Conservation (phyloP, 2,113 vertebrate genomes). For the Spizaetus ornatus region DNA sequence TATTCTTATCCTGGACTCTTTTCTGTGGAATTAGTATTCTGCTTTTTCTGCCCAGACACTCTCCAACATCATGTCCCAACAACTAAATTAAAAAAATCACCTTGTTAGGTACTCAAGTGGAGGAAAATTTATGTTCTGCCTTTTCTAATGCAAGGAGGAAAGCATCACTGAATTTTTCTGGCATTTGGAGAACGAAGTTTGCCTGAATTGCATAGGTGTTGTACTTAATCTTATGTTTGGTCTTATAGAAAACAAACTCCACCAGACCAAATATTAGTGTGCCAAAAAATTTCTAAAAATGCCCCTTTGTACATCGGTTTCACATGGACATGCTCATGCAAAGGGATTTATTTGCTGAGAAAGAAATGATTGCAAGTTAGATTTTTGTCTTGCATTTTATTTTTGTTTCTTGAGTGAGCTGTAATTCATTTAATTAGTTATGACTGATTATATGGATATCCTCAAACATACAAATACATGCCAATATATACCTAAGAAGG, state of each 20-base stretch:
- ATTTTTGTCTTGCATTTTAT: neutral
- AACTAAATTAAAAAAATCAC: neutral
- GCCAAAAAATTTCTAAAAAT: neutral
- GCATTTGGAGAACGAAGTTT: neutral
- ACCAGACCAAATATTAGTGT: neutral
- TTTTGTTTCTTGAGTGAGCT: neutral
- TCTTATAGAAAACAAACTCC: neutral
- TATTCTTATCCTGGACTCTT: neutral
- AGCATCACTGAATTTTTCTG: neutral
- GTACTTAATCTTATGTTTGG: neutral
- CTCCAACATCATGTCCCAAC: neutral
- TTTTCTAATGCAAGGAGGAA: neutral
- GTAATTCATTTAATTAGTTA: neutral
- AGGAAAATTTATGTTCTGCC: neutral
- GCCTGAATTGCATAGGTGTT: neutral
- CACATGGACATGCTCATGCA: neutral
- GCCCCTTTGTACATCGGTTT: neutral
- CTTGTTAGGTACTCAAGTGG: neutral
- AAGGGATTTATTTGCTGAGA: neutral
- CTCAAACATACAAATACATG: neutral
- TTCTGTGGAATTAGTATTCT: neutral
- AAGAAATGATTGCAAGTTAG: neutral
- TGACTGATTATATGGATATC: no score
- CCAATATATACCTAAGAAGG: no score
- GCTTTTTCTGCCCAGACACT: neutral